A percentile compares a stretch with the other conserved stretches of the same genome.
phyloP scores from a whole-genome alignment of 1,140 invertebrate genomes.

The Eumaeus atala region DNA sequence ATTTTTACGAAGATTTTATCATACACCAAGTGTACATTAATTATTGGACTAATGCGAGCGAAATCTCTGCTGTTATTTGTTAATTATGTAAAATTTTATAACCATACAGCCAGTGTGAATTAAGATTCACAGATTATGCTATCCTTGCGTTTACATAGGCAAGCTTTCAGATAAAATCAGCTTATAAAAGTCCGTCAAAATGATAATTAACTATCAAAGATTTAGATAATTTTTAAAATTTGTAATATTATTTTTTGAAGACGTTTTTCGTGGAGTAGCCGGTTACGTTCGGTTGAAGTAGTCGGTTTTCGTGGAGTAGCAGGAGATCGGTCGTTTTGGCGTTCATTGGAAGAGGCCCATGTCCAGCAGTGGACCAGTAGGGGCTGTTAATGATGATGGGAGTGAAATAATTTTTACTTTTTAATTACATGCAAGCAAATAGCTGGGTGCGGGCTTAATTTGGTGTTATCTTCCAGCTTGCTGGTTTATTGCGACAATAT shows the following conservation, averaged over 20 bases:
- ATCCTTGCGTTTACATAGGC: background rate
- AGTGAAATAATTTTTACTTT: background rate
- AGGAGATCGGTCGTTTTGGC: too few relatives aligned
- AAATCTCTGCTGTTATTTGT: background rate
- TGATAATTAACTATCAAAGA: slow-evolving; percentile 2
- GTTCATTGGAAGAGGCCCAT: too few relatives aligned
- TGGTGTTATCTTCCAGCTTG: slow-evolving; percentile 1
- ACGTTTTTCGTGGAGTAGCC: too few relatives aligned
- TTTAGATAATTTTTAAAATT: too few relatives aligned
- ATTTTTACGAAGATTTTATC: too few relatives aligned
- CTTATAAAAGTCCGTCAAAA: background rate
- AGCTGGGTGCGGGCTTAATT: background rate
- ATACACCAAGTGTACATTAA: too few relatives aligned
- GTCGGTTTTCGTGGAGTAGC: too few relatives aligned
- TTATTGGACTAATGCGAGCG: background rate
- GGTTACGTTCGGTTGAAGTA: too few relatives aligned
- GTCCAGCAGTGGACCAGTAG: too few relatives aligned
- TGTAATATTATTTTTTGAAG: too few relatives aligned
- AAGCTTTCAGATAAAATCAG: background rate
- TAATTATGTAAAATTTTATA: background rate
- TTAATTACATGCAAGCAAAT: slow-evolving; percentile 1
- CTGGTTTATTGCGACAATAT: background rate
- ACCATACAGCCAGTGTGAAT: background rate
- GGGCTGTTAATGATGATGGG: background rate
- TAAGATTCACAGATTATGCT: background rate